Evolutionary conservation across 2,113 vertebrate genomes (phyloP).

Genomic region (Leiothrix lutea): DNA sequence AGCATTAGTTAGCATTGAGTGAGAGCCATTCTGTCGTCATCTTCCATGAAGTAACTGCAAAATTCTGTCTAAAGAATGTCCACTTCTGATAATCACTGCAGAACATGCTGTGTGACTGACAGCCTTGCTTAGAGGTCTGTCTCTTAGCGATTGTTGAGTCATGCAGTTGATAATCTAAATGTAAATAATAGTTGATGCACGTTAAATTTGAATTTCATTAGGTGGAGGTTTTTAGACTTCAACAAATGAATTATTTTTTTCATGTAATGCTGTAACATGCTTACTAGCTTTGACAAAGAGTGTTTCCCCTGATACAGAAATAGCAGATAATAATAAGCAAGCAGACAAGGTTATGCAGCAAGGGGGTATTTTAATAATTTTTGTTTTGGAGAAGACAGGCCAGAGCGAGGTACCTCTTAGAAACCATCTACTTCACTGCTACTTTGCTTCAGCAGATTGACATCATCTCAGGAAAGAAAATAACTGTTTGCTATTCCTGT

Average conservation of each 20-base stretch:
- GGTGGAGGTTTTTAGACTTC: neutral
- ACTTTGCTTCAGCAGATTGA: conserved; percentile 27
- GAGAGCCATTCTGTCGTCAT: neutral
- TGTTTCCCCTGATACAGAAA: neutral
- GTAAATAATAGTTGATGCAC: neutral
- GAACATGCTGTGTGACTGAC: neutral
- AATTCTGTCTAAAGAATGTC: neutral
- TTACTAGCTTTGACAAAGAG: neutral
- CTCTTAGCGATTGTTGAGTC: neutral
- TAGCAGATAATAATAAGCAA: neutral
- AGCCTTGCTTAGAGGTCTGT: neutral
- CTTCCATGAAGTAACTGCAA: neutral
- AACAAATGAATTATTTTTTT: neutral
- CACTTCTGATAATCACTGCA: neutral
- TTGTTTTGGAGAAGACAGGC: neutral
- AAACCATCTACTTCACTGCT: neutral
- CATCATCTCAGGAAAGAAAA: conserved; percentile 30
- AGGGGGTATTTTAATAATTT: neutral
- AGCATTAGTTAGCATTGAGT: neutral
- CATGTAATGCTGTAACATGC: neutral
- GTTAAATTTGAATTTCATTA: neutral
- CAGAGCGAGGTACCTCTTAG: neutral
- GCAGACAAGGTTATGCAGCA: neutral
- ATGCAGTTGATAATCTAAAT: neutral
- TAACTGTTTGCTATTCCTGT: conserved; percentile 56